These are phyloP conservation scores for Rhyacophila brunnea DNA, from an alignment of 1,140 invertebrate species.

Conservation along the genomic window DNA sequence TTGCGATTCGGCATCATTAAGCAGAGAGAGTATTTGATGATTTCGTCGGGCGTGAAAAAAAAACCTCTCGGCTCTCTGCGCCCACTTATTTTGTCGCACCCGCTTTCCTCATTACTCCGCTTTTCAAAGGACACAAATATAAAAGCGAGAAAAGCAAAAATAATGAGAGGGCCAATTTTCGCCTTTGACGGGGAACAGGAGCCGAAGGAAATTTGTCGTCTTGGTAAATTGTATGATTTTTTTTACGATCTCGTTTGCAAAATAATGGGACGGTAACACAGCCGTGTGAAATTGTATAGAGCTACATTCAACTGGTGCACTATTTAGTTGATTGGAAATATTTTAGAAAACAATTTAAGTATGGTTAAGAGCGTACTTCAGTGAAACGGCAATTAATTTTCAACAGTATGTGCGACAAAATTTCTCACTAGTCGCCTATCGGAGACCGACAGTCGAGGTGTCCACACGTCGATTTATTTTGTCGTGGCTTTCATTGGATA, in stretches of 20 bases:
- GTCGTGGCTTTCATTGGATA: too few relatives aligned
- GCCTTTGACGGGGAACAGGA: conserved; percentile 32
- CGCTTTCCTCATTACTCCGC: conserved; percentile 33
- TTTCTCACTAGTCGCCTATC: too few relatives aligned
- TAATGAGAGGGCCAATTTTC: conserved; percentile 35
- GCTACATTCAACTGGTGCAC: too few relatives aligned
- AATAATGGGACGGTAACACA: conserved; percentile 32
- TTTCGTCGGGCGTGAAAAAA: conserved; percentile 17
- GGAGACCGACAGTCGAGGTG: too few relatives aligned
- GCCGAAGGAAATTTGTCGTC: conserved; percentile 30
- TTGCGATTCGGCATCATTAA: conserved; percentile 28
- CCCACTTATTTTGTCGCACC: conserved; percentile 1
- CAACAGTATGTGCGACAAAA: too few relatives aligned
- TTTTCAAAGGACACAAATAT: conserved; percentile 34
- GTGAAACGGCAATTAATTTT: too few relatives aligned
- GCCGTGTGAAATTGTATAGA: not conserved
- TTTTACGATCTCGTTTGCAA: conserved; percentile 34
- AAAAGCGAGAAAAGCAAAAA: conserved; percentile 31
- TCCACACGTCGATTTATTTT: too few relatives aligned
- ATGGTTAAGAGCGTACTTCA: too few relatives aligned
- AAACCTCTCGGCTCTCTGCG: conserved; percentile 11
- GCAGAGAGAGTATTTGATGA: conserved; percentile 4
- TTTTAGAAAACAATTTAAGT: too few relatives aligned
- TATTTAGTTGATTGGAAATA: too few relatives aligned
- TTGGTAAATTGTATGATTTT: conserved; percentile 33